Base-by-base conservation (phyloP, 1,140 invertebrate species). In the Heterodera schachtii region DNA sequence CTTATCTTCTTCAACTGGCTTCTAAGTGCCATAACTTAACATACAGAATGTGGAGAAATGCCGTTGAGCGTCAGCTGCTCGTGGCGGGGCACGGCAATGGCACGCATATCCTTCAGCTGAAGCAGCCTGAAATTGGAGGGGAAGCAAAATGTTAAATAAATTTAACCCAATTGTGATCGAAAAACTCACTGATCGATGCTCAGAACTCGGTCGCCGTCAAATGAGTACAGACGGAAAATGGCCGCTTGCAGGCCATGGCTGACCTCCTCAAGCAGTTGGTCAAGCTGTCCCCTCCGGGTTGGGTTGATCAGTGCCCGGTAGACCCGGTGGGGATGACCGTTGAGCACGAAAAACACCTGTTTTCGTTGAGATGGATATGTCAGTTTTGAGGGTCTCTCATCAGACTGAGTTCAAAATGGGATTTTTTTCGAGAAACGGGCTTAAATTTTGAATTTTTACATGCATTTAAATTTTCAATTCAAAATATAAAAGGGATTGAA, bases 341-440 rank as follows among this genome's bases (percentile, higher is more conserved):
- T 86, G 5, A 87, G 79, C 8, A 86, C 86, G 75, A 86, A 86
- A 57, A 70, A 86, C 13, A 86, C 75, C 84, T 86, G 43, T 60
- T 74, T 41, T 41, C 16, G 31, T 74, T 11, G 19, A 16, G 13
- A 78, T 2, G 11, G 11, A 31, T 31, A 31, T 31, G 31, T 0
- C 31, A 31, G 31, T 31, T 31, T 31, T 31, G 31, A 31, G 31
- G 1, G 31, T 31, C 1, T 31, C 31, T 1, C 1, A 31, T 1
- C 31, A 31, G 0, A 31, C 31, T 31, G 31, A 31, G 31, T 31
- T 31, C 31, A 31, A 31, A 31, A 1, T 31, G 1, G 31, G 31
- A 31, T 31, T 31, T 31, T 31, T 31, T 31, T 31, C 31, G 31
- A 31, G 31, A 31, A 1, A 0, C 31, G 31, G 1, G 31, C 1